Evolutionary conservation across 2,113 vertebrate genomes (phyloP), one percentile per base, ranked within the genome.

Genomic region (Ancistrus triradiatus): DNA sequence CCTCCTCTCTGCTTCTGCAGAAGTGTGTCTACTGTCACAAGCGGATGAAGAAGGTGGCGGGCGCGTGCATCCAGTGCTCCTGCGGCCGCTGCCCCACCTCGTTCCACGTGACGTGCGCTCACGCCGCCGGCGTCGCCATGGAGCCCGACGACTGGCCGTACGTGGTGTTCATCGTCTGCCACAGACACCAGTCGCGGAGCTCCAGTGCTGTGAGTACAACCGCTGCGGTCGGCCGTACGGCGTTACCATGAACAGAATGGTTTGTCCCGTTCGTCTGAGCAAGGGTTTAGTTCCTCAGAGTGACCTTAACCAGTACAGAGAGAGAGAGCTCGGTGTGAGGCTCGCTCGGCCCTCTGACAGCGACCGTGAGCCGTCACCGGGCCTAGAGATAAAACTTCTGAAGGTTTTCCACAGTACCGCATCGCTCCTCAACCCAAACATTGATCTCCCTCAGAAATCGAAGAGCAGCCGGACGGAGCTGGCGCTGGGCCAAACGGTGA

Each of bases 31-130:
- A 96, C 81, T 98, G 94, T 74, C 89, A 90, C 64, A 85, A 93
- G 35, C 90, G 90, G 42, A 84, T 91, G 72, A 93, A 91, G 81
- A 90, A 86, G 61, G 79, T 84, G 65, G 88, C 86, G 27, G 95
- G 95, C 31, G 91, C 92, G 38, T 98, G 95, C 62, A 91, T 98
- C 78, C 94, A 97, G 79, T 98, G 95, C 77, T 98, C 94, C 0
- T 94, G 91, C 1, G 91, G 91, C 53, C 87, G 86, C 3, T 98
- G 96, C 67, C 91, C 93, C 35, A 90, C 90, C 51, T 95, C 95
- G 59, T 98, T 97, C 78, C 96, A 98, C 43, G 95, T 97, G 74
- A 97, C 94, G 1, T 98, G 96, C 74, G 96, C 93, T 47, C 94
- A 98, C 59, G 94, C 94, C 11, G 90, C 93, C 0, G 95, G 95